Evolutionary conservation across 2,113 vertebrate genomes (phyloP), one percentile per base, ranked within the genome.

Genomic region (Miniopterus natalensis): DNA sequence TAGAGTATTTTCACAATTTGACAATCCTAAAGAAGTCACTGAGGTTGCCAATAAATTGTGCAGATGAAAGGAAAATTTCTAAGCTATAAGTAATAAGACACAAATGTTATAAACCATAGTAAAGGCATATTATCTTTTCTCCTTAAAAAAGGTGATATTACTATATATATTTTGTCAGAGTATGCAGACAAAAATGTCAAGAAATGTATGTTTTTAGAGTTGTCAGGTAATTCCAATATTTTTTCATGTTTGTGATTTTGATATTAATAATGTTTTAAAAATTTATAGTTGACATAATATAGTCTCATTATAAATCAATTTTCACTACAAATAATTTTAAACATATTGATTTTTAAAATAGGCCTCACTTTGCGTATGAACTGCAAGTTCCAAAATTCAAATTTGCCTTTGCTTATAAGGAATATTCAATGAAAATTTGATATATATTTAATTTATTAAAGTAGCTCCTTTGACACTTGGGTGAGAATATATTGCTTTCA

Each of bases 351-450:
- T 77, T 61, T 68, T 47, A 73, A 84, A 45, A 5, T 20, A 59
- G 40, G 3, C 27, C 6, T 6, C 13, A 75, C 47, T 10, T 94
- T 2, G 6, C 74, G 1, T 75, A 36, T 68, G n/a, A 66, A 84
- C 36, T 65, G 2, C 9, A 73, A 71, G 25, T 10, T 13, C 23
- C 9, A 8, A 71, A 45, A 77, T 71, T 51, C 81, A 17, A 21
- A 71, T 87, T 87, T 75, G 9, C 25, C n/a, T 75, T 23, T 71
- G 20, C 8, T 63, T 40, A 15, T 68, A 57, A 11, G 59, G 78
- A 81, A 74, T 80, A 51, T 92, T 90, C 29, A 92, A 53, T 71
- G 13, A 55, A 75, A 83, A 36, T 61, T 45, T 91, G 21, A 55
- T 45, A 71, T 29, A 25, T 15, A 73, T n/a, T 47, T 79, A 55